Conservation (phyloP, 2,888 invertebrate species). For the Plagodis pulveraria region DNA sequence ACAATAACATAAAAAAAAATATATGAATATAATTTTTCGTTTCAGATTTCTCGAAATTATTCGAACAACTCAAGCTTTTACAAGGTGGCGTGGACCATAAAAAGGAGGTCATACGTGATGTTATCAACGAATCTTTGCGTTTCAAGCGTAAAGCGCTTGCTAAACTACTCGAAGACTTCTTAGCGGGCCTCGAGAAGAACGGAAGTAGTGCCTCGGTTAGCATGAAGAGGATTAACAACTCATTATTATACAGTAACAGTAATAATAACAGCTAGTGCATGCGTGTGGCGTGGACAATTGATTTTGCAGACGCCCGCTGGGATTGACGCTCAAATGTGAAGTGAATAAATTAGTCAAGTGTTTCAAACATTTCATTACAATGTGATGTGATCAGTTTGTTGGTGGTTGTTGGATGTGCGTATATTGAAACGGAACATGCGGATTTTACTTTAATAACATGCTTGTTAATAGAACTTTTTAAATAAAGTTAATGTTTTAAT, state of each 20-base stretch:
- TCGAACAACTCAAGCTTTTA: conserved; percentile 88
- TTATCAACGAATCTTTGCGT: conserved; percentile 90
- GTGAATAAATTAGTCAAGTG: conserved; percentile 21
- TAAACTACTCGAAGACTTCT: conserved; percentile 87
- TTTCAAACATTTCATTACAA: conserved; percentile 19
- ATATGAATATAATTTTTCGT: conserved; percentile 47
- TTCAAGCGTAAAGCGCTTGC: conserved; percentile 91
- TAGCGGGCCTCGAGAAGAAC: conserved; percentile 79
- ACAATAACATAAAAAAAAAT: too few species aligned
- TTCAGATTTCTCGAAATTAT: conserved; percentile 89
- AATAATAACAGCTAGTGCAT: conserved; percentile 75
- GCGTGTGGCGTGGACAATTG: conserved; percentile 46
- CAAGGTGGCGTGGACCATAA: conserved; percentile 89
- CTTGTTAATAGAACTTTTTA: neutral
- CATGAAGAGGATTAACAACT: conserved; percentile 65
- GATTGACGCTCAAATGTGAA: conserved; percentile 22
- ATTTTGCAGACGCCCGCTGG: conserved; percentile 33
- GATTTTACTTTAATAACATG: conserved; percentile 2
- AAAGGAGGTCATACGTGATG: conserved; percentile 88
- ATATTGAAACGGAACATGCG: conserved; percentile 5
- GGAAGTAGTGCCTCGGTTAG: conserved; percentile 76
- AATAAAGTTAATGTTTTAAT: too few species aligned
- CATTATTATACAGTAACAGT: conserved; percentile 60
- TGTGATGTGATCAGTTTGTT: conserved; percentile 14
- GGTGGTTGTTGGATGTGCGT: conserved; percentile 13